These are phyloP conservation scores for Xenopus laevis DNA, from an alignment of 2,113 vertebrate species.

Conservation along the genomic window DNA sequence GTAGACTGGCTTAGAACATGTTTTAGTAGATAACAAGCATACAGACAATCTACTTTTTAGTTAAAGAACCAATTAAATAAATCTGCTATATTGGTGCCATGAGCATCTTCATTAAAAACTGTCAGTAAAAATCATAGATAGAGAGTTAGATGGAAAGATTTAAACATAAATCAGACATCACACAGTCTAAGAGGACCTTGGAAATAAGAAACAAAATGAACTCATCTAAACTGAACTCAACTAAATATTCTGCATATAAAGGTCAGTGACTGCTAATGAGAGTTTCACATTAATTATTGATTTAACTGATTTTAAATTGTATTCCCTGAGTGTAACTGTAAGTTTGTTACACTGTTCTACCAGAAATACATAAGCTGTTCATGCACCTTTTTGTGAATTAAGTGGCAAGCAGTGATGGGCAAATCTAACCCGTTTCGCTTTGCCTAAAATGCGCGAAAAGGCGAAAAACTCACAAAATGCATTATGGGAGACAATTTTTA, in stretches of 20 bases:
- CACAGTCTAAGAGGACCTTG: conserved; percentile 47
- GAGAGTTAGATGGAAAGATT: conserved; percentile 14
- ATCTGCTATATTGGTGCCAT: not conserved
- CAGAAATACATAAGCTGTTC: too few species aligned
- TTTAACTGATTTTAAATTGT: too few species aligned
- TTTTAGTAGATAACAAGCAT: conserved; percentile 12
- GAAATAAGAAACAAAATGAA: conserved; percentile 82
- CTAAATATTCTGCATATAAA: conserved; percentile 75
- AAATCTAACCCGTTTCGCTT: too few species aligned
- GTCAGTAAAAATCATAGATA: conserved; percentile 19
- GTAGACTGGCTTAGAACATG: conserved; percentile 75
- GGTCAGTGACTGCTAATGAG: conserved; percentile 88
- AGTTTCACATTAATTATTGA: conserved; percentile 48
- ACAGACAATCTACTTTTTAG: not conserved
- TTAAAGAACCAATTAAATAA: not conserved
- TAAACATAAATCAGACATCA: conserved; percentile 44
- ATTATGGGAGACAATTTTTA: too few species aligned
- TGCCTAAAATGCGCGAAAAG: too few species aligned
- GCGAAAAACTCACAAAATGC: too few species aligned
- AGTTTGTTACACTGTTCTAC: too few species aligned
- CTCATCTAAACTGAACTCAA: too few species aligned
- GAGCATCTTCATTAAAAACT: not conserved
- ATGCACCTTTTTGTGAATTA: too few species aligned
- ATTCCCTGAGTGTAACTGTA: too few species aligned
- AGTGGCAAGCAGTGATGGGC: too few species aligned